Evolutionary conservation across 2,113 vertebrate genomes (phyloP).

Genomic region (Channa maculata): DNA sequence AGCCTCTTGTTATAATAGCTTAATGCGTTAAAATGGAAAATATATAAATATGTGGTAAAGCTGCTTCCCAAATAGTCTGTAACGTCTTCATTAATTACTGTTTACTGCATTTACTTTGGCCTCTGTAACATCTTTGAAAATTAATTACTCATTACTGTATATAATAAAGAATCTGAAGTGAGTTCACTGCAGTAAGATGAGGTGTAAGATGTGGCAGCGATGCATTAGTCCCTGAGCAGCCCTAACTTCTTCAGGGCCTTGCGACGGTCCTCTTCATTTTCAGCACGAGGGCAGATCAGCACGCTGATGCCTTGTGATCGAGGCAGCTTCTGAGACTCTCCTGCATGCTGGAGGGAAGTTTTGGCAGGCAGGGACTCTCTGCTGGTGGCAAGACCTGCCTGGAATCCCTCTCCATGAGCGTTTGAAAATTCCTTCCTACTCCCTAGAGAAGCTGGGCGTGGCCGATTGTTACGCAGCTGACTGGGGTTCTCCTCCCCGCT

Average conservation of each 20-base stretch:
- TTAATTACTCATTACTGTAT: too few relatives aligned
- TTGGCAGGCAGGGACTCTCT: slow-evolving; percentile 62
- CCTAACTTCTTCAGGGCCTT: slow-evolving; percentile 92
- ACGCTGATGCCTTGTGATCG: slow-evolving; percentile 88
- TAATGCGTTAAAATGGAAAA: slow-evolving; percentile 10
- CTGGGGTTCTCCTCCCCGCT: slow-evolving; percentile 44
- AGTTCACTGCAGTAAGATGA: not conserved
- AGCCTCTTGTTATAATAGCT: slow-evolving; percentile 12
- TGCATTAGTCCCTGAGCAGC: slow-evolving; percentile 87
- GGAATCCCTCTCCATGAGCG: slow-evolving; percentile 32
- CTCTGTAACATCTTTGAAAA: not conserved
- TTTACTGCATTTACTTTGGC: too few relatives aligned
- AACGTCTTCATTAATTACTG: not conserved
- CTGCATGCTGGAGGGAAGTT: slow-evolving; percentile 33
- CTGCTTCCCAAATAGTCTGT: slow-evolving; percentile 21
- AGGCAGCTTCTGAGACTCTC: slow-evolving; percentile 72
- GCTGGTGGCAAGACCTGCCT: not conserved
- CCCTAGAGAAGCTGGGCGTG: slow-evolving; percentile 84
- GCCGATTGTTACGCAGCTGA: slow-evolving; percentile 75
- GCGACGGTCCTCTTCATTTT: slow-evolving; percentile 81
- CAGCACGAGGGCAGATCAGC: slow-evolving; percentile 86
- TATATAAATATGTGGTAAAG: slow-evolving; percentile 30
- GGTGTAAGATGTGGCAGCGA: rapidly evolving
- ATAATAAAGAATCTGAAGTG: not conserved
- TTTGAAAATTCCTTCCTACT: slow-evolving; percentile 82